Evolutionary conservation across 1,140 invertebrate genomes (phyloP).

Genomic region (Galleria mellonella): DNA sequence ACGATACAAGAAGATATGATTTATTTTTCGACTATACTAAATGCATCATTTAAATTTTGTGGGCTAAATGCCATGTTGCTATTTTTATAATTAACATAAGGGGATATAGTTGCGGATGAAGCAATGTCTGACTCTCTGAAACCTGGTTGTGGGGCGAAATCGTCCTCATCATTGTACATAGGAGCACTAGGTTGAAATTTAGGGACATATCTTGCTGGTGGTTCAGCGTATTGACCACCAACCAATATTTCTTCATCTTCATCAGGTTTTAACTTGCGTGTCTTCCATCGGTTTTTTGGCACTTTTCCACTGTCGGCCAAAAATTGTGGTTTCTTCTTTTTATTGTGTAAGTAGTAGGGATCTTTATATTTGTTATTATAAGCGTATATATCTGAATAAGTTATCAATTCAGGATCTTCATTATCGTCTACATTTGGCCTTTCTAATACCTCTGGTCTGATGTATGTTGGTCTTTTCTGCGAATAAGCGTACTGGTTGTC

Average conservation of each 20-base stretch:
- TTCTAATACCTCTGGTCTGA: conserved; percentile 17
- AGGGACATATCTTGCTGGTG: conserved; percentile 46
- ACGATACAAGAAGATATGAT: no score
- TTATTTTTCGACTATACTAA: conserved; percentile 62
- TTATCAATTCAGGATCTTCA: conserved; percentile 12
- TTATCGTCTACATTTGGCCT: conserved; percentile 7
- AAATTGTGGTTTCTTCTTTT: conserved; percentile 16
- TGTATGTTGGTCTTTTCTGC: conserved; percentile 23
- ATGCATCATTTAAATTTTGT: conserved; percentile 70
- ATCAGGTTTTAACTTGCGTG: conserved; percentile 8
- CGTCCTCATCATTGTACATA: conserved; percentile 29
- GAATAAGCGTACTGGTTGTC: conserved; percentile 27
- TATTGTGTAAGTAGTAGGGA: conserved; percentile 8
- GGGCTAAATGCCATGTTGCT: conserved; percentile 72
- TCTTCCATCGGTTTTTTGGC: conserved; percentile 10
- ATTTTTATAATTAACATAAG: conserved; percentile 68
- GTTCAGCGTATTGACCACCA: conserved; percentile 65
- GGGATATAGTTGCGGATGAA: conserved; percentile 44
- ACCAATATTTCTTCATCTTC: conserved; percentile 48
- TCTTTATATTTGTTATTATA: conserved; percentile 10
- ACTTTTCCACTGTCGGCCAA: conserved; percentile 9
- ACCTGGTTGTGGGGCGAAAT: conserved; percentile 21
- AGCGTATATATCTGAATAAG: conserved; percentile 22
- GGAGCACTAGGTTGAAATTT: conserved; percentile 26
- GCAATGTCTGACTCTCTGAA: conserved; percentile 29